Base-by-base conservation (phyloP, 1,140 invertebrate species). In the Caenorhabditis inopinata region DNA sequence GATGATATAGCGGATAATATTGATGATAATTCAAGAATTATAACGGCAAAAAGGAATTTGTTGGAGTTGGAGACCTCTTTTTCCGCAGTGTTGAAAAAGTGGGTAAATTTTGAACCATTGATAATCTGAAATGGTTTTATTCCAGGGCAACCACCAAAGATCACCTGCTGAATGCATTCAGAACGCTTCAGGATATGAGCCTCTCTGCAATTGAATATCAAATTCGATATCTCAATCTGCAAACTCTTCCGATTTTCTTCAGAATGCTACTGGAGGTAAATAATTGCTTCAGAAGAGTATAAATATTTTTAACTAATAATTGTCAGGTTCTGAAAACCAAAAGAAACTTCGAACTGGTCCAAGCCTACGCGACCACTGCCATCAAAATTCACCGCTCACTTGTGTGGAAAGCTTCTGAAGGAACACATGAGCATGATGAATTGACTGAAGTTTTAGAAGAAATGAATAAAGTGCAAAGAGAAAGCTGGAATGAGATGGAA, bases 301-400 rank as follows among this genome's bases (percentile, higher is more conserved):
- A 7, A 23, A 23, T 27, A 18, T 21, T 48, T 21, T 58, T 49
- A 76, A 12, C 16, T 51, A 0, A 3, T 25, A 23, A 58, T 9
- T 62, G 58, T 25, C 45, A 78, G 58, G 53, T 68, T 12, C 90
- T 97, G 1, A 89, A 91, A 79, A 93, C 91, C 2, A 94, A 94
- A 84, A 92, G 89, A 82, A 92, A 97, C 90, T 97, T 95, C 90
- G 96, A 98, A 90, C 89, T 97, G n/a, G 92, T 93, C 0, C 94
- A 97, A 88, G 92, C 95, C 0, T 97, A 96, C 90, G 90, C 98
- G n/a, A 93, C 92, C 68, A 90, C 97, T 18, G 97, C 96, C 90
- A 88, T 98, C 12, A 96, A 96, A 90, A 91, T 92, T 32, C 94
- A 97, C 87, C 51, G 81, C 23, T 25, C 38, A 1, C 12, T 77